These are phyloP conservation scores for Alcedo atthis DNA, from an alignment of 2,797 vertebrate genomes.

Conservation along the genomic window DNA sequence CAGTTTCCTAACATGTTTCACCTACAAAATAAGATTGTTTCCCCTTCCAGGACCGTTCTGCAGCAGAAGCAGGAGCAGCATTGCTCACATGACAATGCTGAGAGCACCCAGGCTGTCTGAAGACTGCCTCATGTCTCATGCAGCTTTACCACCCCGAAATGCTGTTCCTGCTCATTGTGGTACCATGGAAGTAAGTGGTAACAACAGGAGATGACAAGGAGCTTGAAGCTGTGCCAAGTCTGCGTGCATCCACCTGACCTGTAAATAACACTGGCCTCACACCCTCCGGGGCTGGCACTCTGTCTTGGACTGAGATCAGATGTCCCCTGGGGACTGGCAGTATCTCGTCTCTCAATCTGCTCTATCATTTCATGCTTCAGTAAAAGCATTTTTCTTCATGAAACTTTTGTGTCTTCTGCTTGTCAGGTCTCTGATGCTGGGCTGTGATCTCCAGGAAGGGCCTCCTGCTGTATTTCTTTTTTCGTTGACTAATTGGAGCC, in stretches of 20 bases:
- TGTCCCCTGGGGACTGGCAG: background rate
- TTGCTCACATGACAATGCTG: accelerated
- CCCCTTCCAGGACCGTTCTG: background rate
- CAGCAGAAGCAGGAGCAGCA: background rate
- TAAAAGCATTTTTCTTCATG: background rate
- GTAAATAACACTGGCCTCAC: accelerated
- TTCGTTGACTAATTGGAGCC: background rate
- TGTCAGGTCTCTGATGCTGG: background rate
- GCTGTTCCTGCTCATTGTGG: background rate
- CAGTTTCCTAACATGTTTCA: background rate
- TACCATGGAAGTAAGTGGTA: accelerated
- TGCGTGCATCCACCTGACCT: background rate
- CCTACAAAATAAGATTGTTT: background rate
- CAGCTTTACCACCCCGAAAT: background rate
- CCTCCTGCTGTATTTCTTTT: background rate
- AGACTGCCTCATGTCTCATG: accelerated
- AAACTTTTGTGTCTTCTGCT: background rate
- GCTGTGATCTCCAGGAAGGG: background rate
- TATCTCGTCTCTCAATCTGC: background rate
- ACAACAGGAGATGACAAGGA: background rate
- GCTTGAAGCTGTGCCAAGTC: background rate
- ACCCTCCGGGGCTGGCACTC: background rate
- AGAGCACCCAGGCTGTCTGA: background rate
- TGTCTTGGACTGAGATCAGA: background rate
- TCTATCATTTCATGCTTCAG: background rate